Conservation (phyloP, 2,888 invertebrate genomes). For the Polyommatus icarus region DNA sequence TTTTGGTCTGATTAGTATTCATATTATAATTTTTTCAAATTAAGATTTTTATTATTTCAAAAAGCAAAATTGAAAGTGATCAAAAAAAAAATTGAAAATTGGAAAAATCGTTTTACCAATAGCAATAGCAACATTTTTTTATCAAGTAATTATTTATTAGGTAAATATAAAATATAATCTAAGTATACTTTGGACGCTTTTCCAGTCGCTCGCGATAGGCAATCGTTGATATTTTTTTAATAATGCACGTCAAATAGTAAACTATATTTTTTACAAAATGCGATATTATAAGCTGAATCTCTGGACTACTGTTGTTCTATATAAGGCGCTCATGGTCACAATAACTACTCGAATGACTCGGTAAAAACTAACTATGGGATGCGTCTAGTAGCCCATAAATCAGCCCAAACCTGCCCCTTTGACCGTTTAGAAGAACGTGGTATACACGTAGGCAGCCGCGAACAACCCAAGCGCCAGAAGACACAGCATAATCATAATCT, state of each 20-base stretch:
- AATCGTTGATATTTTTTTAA: background rate
- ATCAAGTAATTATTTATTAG: background rate
- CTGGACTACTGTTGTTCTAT: slow-evolving; percentile 14
- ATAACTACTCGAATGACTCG: slow-evolving; percentile 50
- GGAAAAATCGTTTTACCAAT: background rate
- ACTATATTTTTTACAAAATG: slow-evolving; percentile 27
- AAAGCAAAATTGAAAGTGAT: background rate
- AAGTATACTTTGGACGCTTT: background rate
- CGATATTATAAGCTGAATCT: slow-evolving; percentile 33
- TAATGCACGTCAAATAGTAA: background rate
- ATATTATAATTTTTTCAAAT: background rate
- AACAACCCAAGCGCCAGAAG: slow-evolving; percentile 89
- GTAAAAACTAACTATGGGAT: slow-evolving; percentile 57
- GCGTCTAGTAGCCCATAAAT: slow-evolving; percentile 60
- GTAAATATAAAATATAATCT: background rate
- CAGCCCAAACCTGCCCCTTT: slow-evolving; percentile 75
- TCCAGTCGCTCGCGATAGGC: background rate
- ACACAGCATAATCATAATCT: slow-evolving; percentile 95
- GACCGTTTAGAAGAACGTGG: slow-evolving; percentile 75
- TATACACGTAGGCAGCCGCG: slow-evolving; percentile 79
- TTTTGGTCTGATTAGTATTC: background rate
- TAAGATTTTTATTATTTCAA: background rate
- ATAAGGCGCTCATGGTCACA: slow-evolving; percentile 35
- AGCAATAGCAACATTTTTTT: too few species aligned
- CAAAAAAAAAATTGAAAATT: background rate